Evolutionary conservation across 2,113 vertebrate genomes (phyloP).

Genomic region (pig (Sus scrofa)): DNA sequence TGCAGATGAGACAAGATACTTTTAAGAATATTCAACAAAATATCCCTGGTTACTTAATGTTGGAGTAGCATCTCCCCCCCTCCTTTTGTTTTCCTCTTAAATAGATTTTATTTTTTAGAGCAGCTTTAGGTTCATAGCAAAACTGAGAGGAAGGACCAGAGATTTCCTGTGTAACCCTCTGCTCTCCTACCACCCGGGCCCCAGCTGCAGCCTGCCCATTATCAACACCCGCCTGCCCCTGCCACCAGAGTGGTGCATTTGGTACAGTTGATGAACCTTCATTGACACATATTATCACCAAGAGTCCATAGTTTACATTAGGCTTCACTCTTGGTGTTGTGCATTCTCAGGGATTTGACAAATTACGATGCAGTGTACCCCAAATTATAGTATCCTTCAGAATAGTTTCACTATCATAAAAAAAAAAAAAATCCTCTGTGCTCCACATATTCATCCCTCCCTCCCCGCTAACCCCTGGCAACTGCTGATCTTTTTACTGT

Average conservation of each 20-base stretch:
- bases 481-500: background rate
- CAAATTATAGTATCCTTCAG: background rate
- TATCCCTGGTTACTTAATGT: background rate
- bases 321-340: background rate
- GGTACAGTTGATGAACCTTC: background rate
- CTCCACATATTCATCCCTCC: background rate
- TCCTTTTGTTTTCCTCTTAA: background rate
- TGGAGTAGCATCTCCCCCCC: too few species aligned
- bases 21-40: background rate
- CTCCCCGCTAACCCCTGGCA: too few species aligned
- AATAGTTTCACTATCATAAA: background rate
- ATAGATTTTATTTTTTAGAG: background rate
- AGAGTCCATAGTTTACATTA: background rate
- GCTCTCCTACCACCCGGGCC: too few species aligned
- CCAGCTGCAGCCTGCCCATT: accelerated
- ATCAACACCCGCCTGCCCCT: background rate
- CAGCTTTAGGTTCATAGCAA: background rate
- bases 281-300: accelerated
- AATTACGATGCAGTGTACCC: background rate
- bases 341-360: background rate
- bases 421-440: background rate
- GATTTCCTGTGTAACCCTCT: background rate
- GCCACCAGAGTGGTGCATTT: accelerated
- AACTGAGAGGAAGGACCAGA: background rate
- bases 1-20: background rate